A percentile compares a stretch with the other conserved stretches of the same genome.
Evolutionary conservation across 2,797 vertebrate species (phyloP).

Genomic region (Channallabes apus): DNA sequence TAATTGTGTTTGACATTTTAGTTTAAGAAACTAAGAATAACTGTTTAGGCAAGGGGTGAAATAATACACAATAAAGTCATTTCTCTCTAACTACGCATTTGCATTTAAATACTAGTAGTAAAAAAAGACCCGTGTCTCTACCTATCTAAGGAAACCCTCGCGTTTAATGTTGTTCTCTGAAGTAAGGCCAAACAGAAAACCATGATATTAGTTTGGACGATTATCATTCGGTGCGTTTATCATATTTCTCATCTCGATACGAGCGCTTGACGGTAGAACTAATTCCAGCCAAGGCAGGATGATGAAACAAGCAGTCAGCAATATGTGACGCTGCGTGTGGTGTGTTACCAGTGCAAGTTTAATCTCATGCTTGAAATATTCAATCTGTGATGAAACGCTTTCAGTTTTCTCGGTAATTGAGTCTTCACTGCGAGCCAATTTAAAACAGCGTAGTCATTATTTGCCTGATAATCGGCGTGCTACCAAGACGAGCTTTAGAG

Average conservation of each 20-base stretch:
- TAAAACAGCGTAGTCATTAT: conserved; percentile 56
- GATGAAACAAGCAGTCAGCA: conserved; percentile 30
- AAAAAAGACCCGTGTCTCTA: not conserved
- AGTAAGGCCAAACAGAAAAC: conserved; percentile 7
- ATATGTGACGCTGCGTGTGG: conserved; percentile 46
- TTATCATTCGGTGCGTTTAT: not conserved
- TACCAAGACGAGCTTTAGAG: conserved; percentile 25
- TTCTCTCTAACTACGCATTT: not conserved
- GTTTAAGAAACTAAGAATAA: not conserved
- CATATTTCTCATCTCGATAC: not conserved
- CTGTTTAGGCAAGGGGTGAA: not conserved
- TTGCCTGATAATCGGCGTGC: conserved; percentile 53
- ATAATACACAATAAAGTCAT: not conserved
- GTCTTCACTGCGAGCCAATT: conserved; percentile 56
- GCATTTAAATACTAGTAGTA: not conserved
- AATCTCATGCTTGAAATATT: conserved; percentile 63
- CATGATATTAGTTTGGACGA: conserved; percentile 25
- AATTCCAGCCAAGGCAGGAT: conserved; percentile 28
- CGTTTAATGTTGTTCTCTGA: not conserved
- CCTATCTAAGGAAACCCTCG: not conserved
- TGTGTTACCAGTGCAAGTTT: conserved; percentile 45
- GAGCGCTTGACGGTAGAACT: conserved; percentile 5
- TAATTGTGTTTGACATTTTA: not conserved
- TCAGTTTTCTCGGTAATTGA: conserved; percentile 53
- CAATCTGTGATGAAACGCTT: conserved; percentile 53